phyloP scores from a whole-genome alignment of 2,797 vertebrate species.

The Pantherophis vulpinus region DNA sequence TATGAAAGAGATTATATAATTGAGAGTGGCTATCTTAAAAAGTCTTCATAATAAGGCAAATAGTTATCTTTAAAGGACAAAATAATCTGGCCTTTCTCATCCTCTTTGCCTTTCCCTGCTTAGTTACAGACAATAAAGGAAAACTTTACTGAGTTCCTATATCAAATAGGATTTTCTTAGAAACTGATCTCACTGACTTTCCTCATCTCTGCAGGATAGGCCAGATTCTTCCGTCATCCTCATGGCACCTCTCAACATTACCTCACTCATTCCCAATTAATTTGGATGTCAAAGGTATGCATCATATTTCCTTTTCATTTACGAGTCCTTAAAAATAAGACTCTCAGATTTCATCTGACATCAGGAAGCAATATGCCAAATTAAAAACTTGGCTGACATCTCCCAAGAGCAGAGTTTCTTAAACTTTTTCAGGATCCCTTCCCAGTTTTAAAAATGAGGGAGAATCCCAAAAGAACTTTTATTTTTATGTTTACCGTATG shows the following conservation, averaged over 20 bases:
- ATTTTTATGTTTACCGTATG: not conserved
- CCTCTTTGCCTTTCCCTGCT: too few species aligned
- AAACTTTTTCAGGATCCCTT: not conserved
- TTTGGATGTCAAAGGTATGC: constrained; percentile 49
- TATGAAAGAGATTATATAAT: not conserved
- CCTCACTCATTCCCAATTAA: constrained; percentile 41
- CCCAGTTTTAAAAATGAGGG: not conserved
- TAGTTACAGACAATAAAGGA: not conserved
- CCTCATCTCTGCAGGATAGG: not conserved
- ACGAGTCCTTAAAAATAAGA: constrained; percentile 52
- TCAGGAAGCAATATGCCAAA: not conserved
- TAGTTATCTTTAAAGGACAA: not conserved
- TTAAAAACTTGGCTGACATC: not conserved
- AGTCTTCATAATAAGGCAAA: not conserved
- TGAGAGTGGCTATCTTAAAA: not conserved
- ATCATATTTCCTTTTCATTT: constrained; percentile 58
- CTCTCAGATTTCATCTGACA: not conserved
- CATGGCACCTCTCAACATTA: constrained; percentile 33
- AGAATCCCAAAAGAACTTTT: not conserved
- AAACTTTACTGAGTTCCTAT: not conserved
- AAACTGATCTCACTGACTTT: not conserved
- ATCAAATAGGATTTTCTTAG: not conserved
- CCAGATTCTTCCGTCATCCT: constrained; percentile 47
- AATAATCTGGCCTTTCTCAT: not conserved
- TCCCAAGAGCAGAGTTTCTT: not conserved